Conservation (phyloP, 2,888 invertebrate species). For the Siphonodentalium dalli region DNA sequence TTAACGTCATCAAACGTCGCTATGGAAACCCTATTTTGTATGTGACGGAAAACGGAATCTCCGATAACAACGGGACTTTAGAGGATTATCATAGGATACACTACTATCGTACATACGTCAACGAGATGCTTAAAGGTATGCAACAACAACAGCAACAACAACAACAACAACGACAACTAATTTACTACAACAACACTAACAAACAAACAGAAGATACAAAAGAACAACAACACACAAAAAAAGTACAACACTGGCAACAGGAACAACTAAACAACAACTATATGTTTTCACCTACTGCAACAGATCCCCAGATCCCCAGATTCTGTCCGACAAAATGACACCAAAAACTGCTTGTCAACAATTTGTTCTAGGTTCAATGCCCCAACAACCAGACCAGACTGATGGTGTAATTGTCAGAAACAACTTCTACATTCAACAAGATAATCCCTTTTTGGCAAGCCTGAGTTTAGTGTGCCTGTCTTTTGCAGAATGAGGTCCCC, state of each 20-base stretch:
- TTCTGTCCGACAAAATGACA: no score
- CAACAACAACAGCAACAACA: background rate
- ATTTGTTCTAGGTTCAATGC: no score
- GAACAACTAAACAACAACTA: slow-evolving; percentile 7
- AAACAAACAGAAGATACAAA: background rate
- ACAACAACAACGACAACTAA: background rate
- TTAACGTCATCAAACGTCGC: slow-evolving; percentile 49
- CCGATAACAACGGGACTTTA: slow-evolving; percentile 47
- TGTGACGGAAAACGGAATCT: slow-evolving; percentile 59
- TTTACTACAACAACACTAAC: background rate
- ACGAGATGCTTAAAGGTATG: slow-evolving; percentile 60
- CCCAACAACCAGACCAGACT: no score
- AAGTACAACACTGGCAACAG: background rate
- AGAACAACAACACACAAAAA: background rate
- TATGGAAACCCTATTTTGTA: slow-evolving; percentile 48
- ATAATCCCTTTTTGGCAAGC: no score
- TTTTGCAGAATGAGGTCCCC: no score
- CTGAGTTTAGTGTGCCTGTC: no score
- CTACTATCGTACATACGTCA: slow-evolving; percentile 52
- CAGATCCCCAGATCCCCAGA: no score
- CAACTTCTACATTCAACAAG: no score
- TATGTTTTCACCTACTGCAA: no score
- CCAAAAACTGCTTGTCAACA: no score
- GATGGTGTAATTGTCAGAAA: no score
- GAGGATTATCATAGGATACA: slow-evolving; percentile 50